Conservation (phyloP, 2,113 vertebrate species). For the Pedetes capensis region DNA sequence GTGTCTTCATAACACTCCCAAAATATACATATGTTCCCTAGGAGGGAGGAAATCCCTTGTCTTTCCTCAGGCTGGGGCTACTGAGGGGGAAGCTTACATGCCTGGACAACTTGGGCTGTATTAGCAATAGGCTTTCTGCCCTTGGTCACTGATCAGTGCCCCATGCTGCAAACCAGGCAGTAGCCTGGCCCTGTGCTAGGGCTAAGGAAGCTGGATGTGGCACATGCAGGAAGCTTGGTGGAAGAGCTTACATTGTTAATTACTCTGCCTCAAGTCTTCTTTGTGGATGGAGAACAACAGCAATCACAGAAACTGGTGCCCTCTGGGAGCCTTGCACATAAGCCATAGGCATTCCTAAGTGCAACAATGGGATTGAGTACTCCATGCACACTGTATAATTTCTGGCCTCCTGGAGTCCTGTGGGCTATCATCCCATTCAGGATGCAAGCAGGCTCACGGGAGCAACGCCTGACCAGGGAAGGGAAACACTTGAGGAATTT, state of each 20-base stretch:
- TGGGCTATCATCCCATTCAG: not conserved
- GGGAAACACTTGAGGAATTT: not conserved
- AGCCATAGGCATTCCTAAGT: not conserved
- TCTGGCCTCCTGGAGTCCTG: not conserved
- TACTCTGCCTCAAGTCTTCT: not conserved
- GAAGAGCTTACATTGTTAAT: not conserved
- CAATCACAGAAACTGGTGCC: not conserved
- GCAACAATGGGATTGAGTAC: not conserved
- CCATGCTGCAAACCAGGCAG: not conserved
- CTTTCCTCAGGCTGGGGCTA: constrained; percentile 11
- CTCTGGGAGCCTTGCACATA: not conserved
- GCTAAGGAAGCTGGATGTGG: not conserved
- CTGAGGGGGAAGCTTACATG: not conserved
- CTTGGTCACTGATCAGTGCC: not conserved
- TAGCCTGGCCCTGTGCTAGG: not conserved
- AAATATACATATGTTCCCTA: constrained; percentile 18
- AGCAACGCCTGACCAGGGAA: constrained; percentile 29
- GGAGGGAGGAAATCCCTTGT: not conserved
- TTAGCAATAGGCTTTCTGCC: not conserved
- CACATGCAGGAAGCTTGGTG: not conserved
- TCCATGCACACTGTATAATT: not conserved
- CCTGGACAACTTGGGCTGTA: not conserved
- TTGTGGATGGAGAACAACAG: not conserved
- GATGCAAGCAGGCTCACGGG: not conserved
- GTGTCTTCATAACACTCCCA: not conserved